Evolutionary conservation across 2,113 vertebrate genomes (phyloP), one percentile per base, ranked within the genome.

Genomic region (Centropristis striata): DNA sequence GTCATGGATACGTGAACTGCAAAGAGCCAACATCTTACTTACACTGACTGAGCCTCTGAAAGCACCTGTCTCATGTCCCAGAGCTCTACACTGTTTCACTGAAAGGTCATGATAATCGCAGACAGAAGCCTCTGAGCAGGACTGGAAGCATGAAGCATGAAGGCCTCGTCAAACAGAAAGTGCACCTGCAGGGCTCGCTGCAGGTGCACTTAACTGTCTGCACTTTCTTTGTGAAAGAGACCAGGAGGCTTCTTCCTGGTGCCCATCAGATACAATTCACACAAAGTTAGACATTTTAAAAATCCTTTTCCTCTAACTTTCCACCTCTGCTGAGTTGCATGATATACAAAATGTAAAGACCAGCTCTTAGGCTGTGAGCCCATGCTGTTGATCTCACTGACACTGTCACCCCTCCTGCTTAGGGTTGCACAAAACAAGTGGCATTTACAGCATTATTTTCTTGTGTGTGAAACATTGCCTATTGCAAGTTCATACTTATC

Each of bases 101-200:
- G 46, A 55, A 50, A 59, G 53, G 54, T 76, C 41, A 46, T 41
- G 46, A 73, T 61, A 23, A 50, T 76, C 28, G 27, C 54, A 74
- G 32, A 49, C 44, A 81, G 36, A 78, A 58, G 28, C 55, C 60
- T 41, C 25, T 8, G 51, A 75, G 60, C 63, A 71, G 28, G 41
- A 68, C 75, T 57, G 13, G 42, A 83, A 32, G 32, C 32, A 32
- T 32, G 32, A 32, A 32, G 63, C 70, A 61, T 65, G 27, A 85
- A 73, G 68, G 4, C 46, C 51, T 49, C 23, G 20, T 76, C n/a
- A 68, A 71, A 81, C 6, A 85, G 53, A 88, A 80, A 32, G 18
- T 28, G 27, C 78, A 88, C 81, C 85, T 89, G 83, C 78, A 75
- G 27, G 21, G 25, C 37, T 68, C 55, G n/a, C 55, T 71, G 78